phyloP scores from a whole-genome alignment of 2,888 invertebrate genomes.

The Empis livida region DNA sequence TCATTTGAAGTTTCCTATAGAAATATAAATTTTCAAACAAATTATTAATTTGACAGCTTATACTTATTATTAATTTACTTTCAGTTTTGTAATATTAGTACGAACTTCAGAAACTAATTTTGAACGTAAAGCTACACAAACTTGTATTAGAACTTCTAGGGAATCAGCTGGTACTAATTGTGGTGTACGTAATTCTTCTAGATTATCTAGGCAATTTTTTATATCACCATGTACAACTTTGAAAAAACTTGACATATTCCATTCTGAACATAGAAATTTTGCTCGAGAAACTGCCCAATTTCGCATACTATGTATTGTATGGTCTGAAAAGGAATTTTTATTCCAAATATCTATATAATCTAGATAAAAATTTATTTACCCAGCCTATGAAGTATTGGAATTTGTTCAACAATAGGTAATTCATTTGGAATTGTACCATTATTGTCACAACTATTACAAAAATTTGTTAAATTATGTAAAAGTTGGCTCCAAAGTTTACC shows the following conservation, averaged over 20 bases:
- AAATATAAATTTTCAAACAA: no score
- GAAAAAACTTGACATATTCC: slow-evolving; percentile 66
- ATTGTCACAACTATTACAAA: slow-evolving; percentile 65
- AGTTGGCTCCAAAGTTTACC: slow-evolving; percentile 36
- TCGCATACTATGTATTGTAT: slow-evolving; percentile 65
- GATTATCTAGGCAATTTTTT: slow-evolving; percentile 45
- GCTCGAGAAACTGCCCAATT: slow-evolving; percentile 65
- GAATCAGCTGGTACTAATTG: slow-evolving; percentile 38
- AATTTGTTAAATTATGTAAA: slow-evolving; percentile 52
- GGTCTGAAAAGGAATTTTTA: slow-evolving; percentile 40
- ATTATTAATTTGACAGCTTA: not conserved
- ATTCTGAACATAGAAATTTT: slow-evolving; percentile 55
- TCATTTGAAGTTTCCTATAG: slow-evolving; percentile 57
- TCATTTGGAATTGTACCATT: slow-evolving; percentile 63
- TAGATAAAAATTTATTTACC: slow-evolving; percentile 16
- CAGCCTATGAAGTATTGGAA: slow-evolving; percentile 45
- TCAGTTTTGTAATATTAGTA: slow-evolving; percentile 58
- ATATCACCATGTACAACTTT: slow-evolving; percentile 52
- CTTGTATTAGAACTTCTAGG: slow-evolving; percentile 62
- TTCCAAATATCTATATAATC: not conserved
- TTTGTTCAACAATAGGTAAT: slow-evolving; percentile 69
- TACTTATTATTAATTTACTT: slow-evolving; percentile 38
- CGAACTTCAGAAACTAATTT: slow-evolving; percentile 69
- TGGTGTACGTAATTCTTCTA: slow-evolving; percentile 40
- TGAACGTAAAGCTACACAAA: slow-evolving; percentile 66